Percentiles rank a stretch among this genome's conserved stretches.
Conservation (phyloP, 2,888 invertebrate genomes). For the Apoda limacodes region DNA sequence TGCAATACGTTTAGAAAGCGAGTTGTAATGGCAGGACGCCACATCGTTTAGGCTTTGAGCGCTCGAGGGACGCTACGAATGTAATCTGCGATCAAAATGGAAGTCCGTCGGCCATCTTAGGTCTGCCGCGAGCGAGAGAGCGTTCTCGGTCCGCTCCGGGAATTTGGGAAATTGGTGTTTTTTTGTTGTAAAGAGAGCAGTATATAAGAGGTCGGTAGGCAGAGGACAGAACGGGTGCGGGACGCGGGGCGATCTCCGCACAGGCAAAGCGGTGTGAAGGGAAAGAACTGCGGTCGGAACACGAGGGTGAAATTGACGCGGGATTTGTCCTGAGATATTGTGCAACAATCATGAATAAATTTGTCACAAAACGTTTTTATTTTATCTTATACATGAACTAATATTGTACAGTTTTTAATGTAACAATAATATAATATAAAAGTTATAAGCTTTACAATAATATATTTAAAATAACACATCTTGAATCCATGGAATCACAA, state of each 20-base stretch:
- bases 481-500: no score
- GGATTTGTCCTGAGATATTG: slow-evolving; percentile 38
- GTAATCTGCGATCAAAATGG: slow-evolving; percentile 70
- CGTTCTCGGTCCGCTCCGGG: slow-evolving; percentile 58
- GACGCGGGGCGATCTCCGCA: slow-evolving; percentile 52
- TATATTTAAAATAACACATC: no score
- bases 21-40: slow-evolving; percentile 41
- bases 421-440: no score
- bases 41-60: slow-evolving; percentile 58
- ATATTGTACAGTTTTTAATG: no score
- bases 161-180: slow-evolving; percentile 69
- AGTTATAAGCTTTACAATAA: no score
- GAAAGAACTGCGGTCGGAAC: slow-evolving; percentile 49
- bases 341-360: no score
- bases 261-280: slow-evolving; percentile 67
- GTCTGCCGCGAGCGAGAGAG: slow-evolving; percentile 62
- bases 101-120: slow-evolving; percentile 65
- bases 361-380: no score
- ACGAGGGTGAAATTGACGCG: no score
- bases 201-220: slow-evolving; percentile 67
- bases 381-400: no score
- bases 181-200: slow-evolving; percentile 67
- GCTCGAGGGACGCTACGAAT: slow-evolving; percentile 47
- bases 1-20: slow-evolving; percentile 54
- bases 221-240: slow-evolving; percentile 44